Base-by-base conservation (phyloP, 2,888 invertebrate genomes). In the Idaea aversata region DNA sequence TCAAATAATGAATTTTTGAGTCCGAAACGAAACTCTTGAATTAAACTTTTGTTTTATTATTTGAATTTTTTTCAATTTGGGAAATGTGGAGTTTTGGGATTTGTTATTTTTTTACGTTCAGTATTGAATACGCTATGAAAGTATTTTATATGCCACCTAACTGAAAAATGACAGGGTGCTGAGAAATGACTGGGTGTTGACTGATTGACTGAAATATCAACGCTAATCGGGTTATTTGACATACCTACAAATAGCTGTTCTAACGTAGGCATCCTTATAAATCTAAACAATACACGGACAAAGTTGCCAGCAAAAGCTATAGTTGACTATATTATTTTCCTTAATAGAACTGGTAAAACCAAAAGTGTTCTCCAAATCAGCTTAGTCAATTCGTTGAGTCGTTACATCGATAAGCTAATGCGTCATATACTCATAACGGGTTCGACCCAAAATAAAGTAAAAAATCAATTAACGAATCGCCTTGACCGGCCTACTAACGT, bases 401-500 rank as follows among this genome's bases (percentile, higher is more conserved):
- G 25, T 47, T 47, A 47, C 47, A 47, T 10, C 10, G 47, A 10
- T 47, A 47, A 47, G 47, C 47, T 47, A 47, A 47, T 10, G 47
- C 70, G 67, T 67, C 63, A 71, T 67, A 75, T 69, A 72, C 66
- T 78, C 70, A 77, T 64, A 65, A 71, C 66, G 73, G 74, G 72
- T 71, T 66, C 65, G 69, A 67, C 71, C 66, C 68, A 70, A 63
- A 64, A 62, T 70, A 63, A 64, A 62, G 15, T 66, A 67, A 78
- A 82, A 80, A 82, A 83, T 84, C 77, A 79, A 84, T 84, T 82
- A 81, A 81, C 77, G 70, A 76, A 80, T 89, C 84, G 84, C 90
- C 91, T 91, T 90, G 89, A 86, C 87, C 86, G 87, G 75, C 82
- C 84, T 76, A 86, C 82, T 84, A 75, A 76, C 74, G 69, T 87